Base-by-base conservation (phyloP, 2,888 invertebrate species). In the Achlya flavicornis region DNA sequence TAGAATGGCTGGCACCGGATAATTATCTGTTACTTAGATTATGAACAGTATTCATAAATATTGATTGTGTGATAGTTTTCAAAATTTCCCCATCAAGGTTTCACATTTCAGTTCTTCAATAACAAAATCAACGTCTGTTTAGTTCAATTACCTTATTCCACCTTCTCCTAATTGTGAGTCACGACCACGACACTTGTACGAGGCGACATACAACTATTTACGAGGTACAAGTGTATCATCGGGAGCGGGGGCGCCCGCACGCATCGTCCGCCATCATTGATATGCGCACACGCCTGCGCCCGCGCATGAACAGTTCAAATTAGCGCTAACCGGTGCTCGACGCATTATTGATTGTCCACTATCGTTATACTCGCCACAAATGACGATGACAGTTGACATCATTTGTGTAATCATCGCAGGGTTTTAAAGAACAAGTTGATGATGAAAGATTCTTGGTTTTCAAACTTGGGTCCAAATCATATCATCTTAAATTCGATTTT, bases 311-410 rank as follows among this genome's bases (percentile, higher is more conserved):
- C 19, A 19, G 16, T 53, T 19, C 53, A 53, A 53, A 53, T 53
- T 53, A 53, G 53, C 53, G 53, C 53, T 53, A 53, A 53, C 53
- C 53, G 53, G 53, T 53, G 53, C 53, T 53, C 53, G 53, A 10
- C 53, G 16, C 59, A 16, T 38, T 35, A 58, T 58, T 38, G 59
- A 35, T 61, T 63, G 63, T 63, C 61, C 63, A 64, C 63, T 62
- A 62, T 64, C 59, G 53, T 64, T 48, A 63, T 63, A 59, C 48
- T 57, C 61, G 62, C 53, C 53, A 10, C 19, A 65, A 66, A 59
- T 63, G 66, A 63, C 64, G 64, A 3, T 65, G 67, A 66, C 64
- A 61, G 57, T 58, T 35, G 48, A 57, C 60, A 65, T 19, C 53
- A 53, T 63, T 66, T 66, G 65, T 64, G 48, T 63, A 48, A 60